Conservation (phyloP, 2,888 invertebrate genomes). For the Magallana nippona region DNA sequence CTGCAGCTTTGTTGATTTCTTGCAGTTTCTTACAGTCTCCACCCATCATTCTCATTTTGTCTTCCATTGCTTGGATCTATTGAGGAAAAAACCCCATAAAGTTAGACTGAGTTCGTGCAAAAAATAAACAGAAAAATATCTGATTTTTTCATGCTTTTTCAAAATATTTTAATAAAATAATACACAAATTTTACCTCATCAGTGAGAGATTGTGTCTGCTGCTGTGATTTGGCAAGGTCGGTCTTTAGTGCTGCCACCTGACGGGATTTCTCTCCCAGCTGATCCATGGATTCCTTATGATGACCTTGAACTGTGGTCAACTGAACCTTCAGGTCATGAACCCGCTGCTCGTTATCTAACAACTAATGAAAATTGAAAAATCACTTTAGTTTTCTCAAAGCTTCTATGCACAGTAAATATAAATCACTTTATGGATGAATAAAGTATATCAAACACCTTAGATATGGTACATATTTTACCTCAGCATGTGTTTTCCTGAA, state of each 20-base stretch:
- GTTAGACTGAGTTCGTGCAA: neutral
- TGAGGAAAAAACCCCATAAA: constrained; percentile 30
- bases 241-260: constrained; percentile 74
- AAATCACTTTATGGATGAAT: too few relatives aligned
- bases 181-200: constrained; percentile 70
- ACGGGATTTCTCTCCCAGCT: constrained; percentile 75
- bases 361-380: constrained; percentile 61
- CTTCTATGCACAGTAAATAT: too few relatives aligned
- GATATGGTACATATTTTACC: constrained; percentile 54
- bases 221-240: constrained; percentile 73
- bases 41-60: constrained; percentile 74
- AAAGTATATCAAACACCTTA: too few relatives aligned
- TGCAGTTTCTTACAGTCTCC: constrained; percentile 77
- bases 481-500: constrained; percentile 73
- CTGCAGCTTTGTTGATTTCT: constrained; percentile 72
- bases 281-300: constrained; percentile 78
- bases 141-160: too few relatives aligned
- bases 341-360: constrained; percentile 74
- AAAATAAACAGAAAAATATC: too few relatives aligned
- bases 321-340: constrained; percentile 76
- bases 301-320: constrained; percentile 77
- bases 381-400: neutral
- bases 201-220: constrained; percentile 74
- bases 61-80: constrained; percentile 75
- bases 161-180: too few relatives aligned